Percentiles rank a stretch among this genome's conserved stretches.
These are phyloP conservation scores for Limnodromus scolopaceus DNA, from an alignment of 2,797 vertebrate genomes.

Conservation along the genomic window DNA sequence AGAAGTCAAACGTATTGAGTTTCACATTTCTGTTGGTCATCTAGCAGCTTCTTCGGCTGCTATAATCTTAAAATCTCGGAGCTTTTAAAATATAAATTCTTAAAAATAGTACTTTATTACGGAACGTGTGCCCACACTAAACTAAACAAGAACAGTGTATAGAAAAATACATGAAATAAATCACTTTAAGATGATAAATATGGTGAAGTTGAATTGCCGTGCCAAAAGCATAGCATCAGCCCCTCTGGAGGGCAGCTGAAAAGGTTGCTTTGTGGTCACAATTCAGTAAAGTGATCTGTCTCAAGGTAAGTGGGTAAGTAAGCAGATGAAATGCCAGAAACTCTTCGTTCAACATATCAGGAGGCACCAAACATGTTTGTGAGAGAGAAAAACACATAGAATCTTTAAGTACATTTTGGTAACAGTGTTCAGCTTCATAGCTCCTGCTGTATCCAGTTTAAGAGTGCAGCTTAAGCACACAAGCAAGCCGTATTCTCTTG, in stretches of 20 bases:
- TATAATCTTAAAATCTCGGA: not conserved
- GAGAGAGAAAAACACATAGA: not conserved
- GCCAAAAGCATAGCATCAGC: rapidly evolving
- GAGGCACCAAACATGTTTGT: not conserved
- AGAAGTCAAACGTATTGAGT: not conserved
- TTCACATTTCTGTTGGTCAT: not conserved
- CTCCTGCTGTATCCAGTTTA: not conserved
- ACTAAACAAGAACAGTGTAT: not conserved
- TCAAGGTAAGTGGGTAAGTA: not conserved
- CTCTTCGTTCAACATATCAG: not conserved
- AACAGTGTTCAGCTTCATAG: not conserved
- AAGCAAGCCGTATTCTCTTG: not conserved
- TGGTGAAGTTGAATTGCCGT: not conserved
- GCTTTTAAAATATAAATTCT: not conserved
- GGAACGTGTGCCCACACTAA: not conserved
- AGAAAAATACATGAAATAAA: not conserved
- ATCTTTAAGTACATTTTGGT: not conserved
- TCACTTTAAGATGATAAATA: not conserved
- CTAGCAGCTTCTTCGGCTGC: not conserved
- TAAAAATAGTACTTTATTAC: not conserved
- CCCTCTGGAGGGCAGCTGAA: not conserved
- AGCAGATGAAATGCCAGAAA: not conserved
- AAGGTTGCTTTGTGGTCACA: not conserved
- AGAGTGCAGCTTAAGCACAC: not conserved
- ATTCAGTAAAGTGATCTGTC: not conserved